These are phyloP conservation scores for Syncerus caffer DNA, from an alignment of 2,797 vertebrate genomes.

Conservation along the genomic window DNA sequence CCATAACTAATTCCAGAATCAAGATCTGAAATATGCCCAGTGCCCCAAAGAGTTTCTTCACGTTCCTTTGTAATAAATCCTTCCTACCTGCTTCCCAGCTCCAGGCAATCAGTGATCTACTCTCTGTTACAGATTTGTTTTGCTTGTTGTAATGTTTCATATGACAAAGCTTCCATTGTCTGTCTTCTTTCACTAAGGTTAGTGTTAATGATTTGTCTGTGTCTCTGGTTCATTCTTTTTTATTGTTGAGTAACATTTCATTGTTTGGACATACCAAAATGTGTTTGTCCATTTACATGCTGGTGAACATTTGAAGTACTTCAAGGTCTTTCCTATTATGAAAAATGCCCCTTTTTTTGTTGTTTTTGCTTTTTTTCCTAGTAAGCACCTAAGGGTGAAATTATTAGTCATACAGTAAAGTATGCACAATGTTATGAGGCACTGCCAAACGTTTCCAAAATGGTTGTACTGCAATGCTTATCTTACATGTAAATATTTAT, in stretches of 20 bases:
- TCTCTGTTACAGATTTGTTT: not conserved
- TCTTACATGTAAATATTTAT: not conserved
- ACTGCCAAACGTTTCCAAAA: not conserved
- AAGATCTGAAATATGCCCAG: not conserved
- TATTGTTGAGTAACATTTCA: not conserved
- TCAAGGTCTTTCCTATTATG: not conserved
- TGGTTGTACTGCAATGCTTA: not conserved
- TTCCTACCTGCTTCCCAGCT: not conserved
- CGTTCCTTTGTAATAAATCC: not conserved
- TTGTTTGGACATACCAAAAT: not conserved
- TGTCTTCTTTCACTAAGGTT: not conserved
- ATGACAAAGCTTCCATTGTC: not conserved
- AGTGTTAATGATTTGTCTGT: not conserved
- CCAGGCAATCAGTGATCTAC: not conserved
- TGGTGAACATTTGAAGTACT: not conserved
- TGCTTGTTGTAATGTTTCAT: not conserved
- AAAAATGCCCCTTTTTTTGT: not conserved
- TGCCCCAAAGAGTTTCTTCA: not conserved
- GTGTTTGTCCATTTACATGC: not conserved
- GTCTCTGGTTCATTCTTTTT: not conserved
- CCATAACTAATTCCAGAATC: not conserved
- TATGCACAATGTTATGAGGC: not conserved
- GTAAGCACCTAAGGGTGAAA: not conserved
- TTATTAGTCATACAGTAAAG: not conserved
- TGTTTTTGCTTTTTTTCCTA: not conserved